Evolutionary conservation across 2,888 invertebrate genomes (phyloP), one percentile per base, ranked within the genome.

Genomic region (Anarsia innoxiella): DNA sequence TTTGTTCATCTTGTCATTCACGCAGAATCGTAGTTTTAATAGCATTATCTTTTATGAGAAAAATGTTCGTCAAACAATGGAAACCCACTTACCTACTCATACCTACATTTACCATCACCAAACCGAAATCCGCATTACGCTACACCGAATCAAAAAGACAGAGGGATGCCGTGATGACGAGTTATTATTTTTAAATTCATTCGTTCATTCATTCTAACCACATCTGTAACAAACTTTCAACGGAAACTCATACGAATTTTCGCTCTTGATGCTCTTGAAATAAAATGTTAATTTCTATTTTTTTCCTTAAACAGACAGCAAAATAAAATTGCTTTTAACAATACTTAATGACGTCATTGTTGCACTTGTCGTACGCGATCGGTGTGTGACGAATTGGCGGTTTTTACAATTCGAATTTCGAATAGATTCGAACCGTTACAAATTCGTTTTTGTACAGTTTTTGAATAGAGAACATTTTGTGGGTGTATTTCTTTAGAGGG

Each of bases 181-280:
- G 71, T 77, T 77, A 78, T 79, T 78, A 79, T 74, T 77, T 78
- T 73, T 67, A 77, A 80, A 78, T 74, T 78, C 75, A 76, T 76
- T 74, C 59, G 68, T 19, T 19, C 19, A 19, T 5, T 19, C 19
- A 6, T 19, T 19, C 6, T 19, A 19, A 3, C 6, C 19, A 5
- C 19, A 3, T 6, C 6, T 6, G 19, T 19, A 19, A 19, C 3
- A 5, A 19, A 5, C 6, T 19, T 19, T 19, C 19, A 19, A n/a
- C n/a, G n/a, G n/a, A n/a, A n/a, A n/a, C n/a, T n/a, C n/a, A n/a
- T n/a, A n/a, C n/a, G n/a, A n/a, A n/a, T n/a, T n/a, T n/a, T n/a
- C n/a, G n/a, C n/a, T n/a, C n/a, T n/a, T n/a, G n/a, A n/a, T n/a
- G n/a, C n/a, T n/a, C n/a, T n/a, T n/a, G n/a, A n/a, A n/a, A n/a